A percentile compares a stretch with the other conserved stretches of the same genome.
phyloP scores from a whole-genome alignment of 2,888 invertebrate species.

The Marasmarcha lunaedactyla region DNA sequence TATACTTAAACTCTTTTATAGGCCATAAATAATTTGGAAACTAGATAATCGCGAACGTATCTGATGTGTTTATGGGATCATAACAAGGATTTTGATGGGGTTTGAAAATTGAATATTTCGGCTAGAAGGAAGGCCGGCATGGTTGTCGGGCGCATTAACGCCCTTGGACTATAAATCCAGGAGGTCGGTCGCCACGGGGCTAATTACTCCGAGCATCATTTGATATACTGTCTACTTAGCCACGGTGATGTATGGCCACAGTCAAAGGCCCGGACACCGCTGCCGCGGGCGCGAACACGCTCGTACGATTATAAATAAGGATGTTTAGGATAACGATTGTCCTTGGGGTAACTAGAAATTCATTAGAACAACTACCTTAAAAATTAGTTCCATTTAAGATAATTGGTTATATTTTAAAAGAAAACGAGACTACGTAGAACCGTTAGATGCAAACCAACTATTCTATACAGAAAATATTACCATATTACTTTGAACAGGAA shows the following conservation, averaged over 20 bases:
- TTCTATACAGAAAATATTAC: too few relatives aligned
- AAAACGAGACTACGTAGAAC: too few relatives aligned
- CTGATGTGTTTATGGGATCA: not conserved
- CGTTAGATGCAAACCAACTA: too few relatives aligned
- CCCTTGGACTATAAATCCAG: slow-evolving; percentile 64
- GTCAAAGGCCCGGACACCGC: slow-evolving; percentile 63
- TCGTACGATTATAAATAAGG: slow-evolving; percentile 59
- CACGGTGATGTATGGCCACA: slow-evolving; percentile 58
- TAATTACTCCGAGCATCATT: slow-evolving; percentile 63
- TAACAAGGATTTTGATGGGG: not conserved
- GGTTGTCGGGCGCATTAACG: slow-evolving; percentile 63
- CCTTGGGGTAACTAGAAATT: slow-evolving; percentile 29
- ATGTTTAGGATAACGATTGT: slow-evolving; percentile 59
- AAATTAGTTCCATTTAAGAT: not conserved
- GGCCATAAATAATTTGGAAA: not conserved
- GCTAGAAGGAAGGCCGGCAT: slow-evolving; percentile 60
- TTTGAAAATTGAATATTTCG: slow-evolving; percentile 18
- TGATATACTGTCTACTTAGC: slow-evolving; percentile 71
- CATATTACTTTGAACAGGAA: too few relatives aligned
- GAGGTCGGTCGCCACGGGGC: slow-evolving; percentile 65
- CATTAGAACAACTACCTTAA: slow-evolving; percentile 1
- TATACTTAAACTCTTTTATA: not conserved
- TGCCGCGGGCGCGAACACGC: slow-evolving; percentile 35
- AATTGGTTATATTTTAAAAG: too few relatives aligned
- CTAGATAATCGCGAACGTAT: not conserved